Evolutionary conservation across 2,797 vertebrate genomes (phyloP), one percentile per base, ranked within the genome.

Genomic region (Antennarius maculatus): DNA sequence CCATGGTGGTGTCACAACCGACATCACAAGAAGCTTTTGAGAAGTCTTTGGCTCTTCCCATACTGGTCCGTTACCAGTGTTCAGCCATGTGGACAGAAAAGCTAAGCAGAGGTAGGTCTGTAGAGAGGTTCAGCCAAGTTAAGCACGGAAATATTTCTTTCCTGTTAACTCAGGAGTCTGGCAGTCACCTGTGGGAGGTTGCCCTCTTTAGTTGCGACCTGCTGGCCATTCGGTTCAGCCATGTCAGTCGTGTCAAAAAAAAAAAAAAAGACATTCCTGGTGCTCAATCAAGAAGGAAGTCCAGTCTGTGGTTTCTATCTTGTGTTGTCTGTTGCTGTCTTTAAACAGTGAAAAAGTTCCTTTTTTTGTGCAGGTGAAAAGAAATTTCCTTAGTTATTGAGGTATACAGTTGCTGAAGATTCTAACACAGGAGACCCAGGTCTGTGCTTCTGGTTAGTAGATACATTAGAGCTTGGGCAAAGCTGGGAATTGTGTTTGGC

Each of bases 91-190:
- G 74, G 61, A 79, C 77, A 84, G 82, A 82, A 90, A 83, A 84
- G 76, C 85, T 87, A 79, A 89, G 89, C 80, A 83, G 76, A 89
- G 75, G 85, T 77, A 85, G 86, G 83, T 80, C 88, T 88, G 88
- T 75, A 82, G 66, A 73, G 69, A 68, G 66, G 18, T 10, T 76
- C 56, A 27, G 90, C 91, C 92, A 90, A 92, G 85, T 82, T 79
- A 92, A 91, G 89, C 90, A 88, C 77, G 80, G 90, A 92, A 93
- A 92, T 90, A 82, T 89, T 90, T 89, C 82, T 92, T 91, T 92
- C 89, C 89, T 92, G 91, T 91, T 90, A 90, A 91, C 85, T 89
- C 81, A 80, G 86, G 84, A 87, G 75, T 87, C 89, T 89, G 90
- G 89, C 88, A 86, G 83, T 88, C 78, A 81, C 81, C 80, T 87